Evolutionary conservation across 1,140 invertebrate genomes (phyloP), one percentile per base, ranked within the genome.

Genomic region (Drosophila erecta): DNA sequence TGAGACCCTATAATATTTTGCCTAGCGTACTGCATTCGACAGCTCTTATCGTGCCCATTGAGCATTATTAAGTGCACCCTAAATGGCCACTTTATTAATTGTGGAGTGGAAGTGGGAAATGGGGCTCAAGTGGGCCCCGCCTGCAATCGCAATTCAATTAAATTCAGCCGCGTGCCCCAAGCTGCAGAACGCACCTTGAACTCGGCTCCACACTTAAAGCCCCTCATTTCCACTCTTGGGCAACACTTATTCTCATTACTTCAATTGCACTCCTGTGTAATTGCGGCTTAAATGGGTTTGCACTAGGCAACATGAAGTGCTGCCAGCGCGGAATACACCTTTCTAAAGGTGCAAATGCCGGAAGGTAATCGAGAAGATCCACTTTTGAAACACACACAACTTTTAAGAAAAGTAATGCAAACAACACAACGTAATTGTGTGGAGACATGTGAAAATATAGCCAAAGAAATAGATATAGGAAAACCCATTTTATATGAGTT

Each of bases 221-320:
- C 33, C 27, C 30, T 8, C 46, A 15, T 38, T 22, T 50, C 38
- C 30, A n/a, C 65, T 54, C 24, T 27, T 40, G n/a, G 15, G 24
- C 24, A 46, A 22, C 37, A 30, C 38, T 57, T 33, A 27, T 55
- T 30, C 40, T 61, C 58, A 67, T 79, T 72, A 84, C 69, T 57
- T 73, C 69, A 71, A 72, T 72, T 62, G 75, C 79, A 81, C 64
- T 87, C 56, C 12, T 37, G 35, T 43, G 41, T 77, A 87, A 87
- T 76, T 86, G 65, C 57, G 37, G 57, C 67, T 86, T 49, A 66
- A 73, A 66, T 54, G 47, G 20, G 58, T 40, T 56, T 47, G 41
- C 41, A 71, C 24, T 41, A n/a, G 51, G 22, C 41, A 35, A 55
- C 59, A 56, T 11, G 8, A 22, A 30, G 17, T 64, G 40, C n/a